These are phyloP conservation scores for Elmis aenea DNA, from an alignment of 2,888 invertebrate species.

Conservation along the genomic window DNA sequence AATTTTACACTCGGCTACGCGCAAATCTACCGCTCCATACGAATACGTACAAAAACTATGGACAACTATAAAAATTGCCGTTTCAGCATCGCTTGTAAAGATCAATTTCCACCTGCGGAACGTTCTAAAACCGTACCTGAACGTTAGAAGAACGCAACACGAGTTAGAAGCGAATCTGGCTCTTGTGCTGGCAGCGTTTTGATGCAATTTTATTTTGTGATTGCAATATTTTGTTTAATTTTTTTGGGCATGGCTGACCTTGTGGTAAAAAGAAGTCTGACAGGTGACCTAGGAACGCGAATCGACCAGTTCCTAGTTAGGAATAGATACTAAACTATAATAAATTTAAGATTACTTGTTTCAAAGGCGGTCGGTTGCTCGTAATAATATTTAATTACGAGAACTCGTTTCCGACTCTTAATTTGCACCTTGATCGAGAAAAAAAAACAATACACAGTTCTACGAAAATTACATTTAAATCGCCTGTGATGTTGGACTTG, in stretches of 20 bases:
- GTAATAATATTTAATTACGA: too few species aligned
- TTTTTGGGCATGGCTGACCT: conserved; percentile 26
- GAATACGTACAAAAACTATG: conserved; percentile 16
- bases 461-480: too few species aligned
- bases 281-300: conserved; percentile 26
- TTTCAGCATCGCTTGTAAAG: conserved; percentile 14
- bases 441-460: too few species aligned
- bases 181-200: conserved; percentile 14
- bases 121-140: conserved; percentile 5
- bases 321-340: too few species aligned
- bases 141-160: conserved; percentile 4
- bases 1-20: conserved; percentile 36
- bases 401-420: too few species aligned
- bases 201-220: conserved; percentile 19
- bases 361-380: too few species aligned
- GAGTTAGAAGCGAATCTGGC: conserved; percentile 14
- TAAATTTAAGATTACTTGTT: too few species aligned
- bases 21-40: conserved; percentile 19
- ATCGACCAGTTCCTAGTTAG: conserved; percentile 21
- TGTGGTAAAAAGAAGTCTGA: conserved; percentile 28
- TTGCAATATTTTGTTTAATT: conserved; percentile 20
- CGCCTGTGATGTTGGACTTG: too few species aligned
- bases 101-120: conserved; percentile 9
- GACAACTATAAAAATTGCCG: conserved; percentile 15
- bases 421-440: too few species aligned